Evolutionary conservation across 2,797 vertebrate genomes (phyloP).

Genomic region (Linurgus olivaceus): DNA sequence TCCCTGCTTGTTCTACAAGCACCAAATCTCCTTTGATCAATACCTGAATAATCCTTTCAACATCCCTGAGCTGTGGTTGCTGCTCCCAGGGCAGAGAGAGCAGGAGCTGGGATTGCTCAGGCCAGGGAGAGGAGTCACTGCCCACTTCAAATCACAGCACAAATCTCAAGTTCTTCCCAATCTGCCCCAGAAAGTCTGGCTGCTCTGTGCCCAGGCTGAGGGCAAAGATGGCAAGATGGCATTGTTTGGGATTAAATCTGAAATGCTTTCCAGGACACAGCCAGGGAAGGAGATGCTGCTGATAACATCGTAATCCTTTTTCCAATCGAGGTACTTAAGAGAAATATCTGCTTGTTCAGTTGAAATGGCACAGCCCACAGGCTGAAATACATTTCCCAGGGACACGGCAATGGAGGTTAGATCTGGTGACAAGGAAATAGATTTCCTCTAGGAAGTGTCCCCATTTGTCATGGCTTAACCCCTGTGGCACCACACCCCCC

Average conservation of each 20-base stretch:
- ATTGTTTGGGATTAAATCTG: background rate
- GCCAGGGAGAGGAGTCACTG: background rate
- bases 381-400: background rate
- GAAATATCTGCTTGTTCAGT: background rate
- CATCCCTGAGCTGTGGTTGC: background rate
- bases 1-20: background rate
- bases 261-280: background rate
- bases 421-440: background rate
- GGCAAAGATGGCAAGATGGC: accelerated
- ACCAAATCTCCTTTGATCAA: background rate
- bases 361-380: background rate
- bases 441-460: background rate
- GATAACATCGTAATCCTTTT: background rate
- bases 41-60: background rate
- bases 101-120: background rate
- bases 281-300: background rate
- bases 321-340: background rate
- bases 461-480: background rate
- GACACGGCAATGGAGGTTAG: background rate
- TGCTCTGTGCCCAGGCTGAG: background rate
- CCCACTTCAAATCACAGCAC: accelerated
- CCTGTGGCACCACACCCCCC: background rate
- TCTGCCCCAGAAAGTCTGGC: background rate
- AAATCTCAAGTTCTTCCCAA: accelerated
- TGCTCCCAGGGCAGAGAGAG: accelerated